Base-by-base conservation (phyloP, 2,113 vertebrate genomes). In the Erythrocebus patas region DNA sequence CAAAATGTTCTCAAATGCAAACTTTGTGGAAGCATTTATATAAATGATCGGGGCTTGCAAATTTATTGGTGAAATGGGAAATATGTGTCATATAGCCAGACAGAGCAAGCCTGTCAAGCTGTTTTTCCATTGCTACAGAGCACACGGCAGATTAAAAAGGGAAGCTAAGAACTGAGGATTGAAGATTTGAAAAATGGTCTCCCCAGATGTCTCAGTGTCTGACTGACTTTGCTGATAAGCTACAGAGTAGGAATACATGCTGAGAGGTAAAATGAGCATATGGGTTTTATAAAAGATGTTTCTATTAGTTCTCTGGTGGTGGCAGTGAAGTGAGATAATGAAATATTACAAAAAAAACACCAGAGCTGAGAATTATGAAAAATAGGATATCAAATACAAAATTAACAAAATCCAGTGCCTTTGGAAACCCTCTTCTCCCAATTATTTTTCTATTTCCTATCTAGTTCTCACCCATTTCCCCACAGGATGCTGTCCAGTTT, bases 21-120 rank as follows among this genome's bases (percentile, higher is more conserved):
- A 75, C 13, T 92, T 89, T 73, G 20, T 38, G 12, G 86, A 73
- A 68, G 32, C 86, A 78, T 86, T 96, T 81, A 80, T 91, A 91
- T 72, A 94, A 95, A 93, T 93, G 48, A 85, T 89, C 72, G 68
- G 40, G 14, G 22, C 57, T 94, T 96, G 59, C 57, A 95, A 92
- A 95, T 93, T 90, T 94, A 90, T 52, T 87, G 83, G 84, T 57
- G 43, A 83, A 66, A 79, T 70, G 8, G 89, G n/a, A 89, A 92
- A 96, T 43, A 12, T 93, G 48, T 50, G 80, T 68, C 55, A 70
- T 52, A 66, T 32, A 93, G 30, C 43, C 38, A 87, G 27, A 4
- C 45, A 93, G 79, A 79, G 50, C 13, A 79, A 85, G n/a, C 10
- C 32, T 55, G 20, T 92, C 50, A 90, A 92, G 22, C 23, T 50